Conservation (phyloP, 2,888 invertebrate genomes). For the Ochropacha duplaris region DNA sequence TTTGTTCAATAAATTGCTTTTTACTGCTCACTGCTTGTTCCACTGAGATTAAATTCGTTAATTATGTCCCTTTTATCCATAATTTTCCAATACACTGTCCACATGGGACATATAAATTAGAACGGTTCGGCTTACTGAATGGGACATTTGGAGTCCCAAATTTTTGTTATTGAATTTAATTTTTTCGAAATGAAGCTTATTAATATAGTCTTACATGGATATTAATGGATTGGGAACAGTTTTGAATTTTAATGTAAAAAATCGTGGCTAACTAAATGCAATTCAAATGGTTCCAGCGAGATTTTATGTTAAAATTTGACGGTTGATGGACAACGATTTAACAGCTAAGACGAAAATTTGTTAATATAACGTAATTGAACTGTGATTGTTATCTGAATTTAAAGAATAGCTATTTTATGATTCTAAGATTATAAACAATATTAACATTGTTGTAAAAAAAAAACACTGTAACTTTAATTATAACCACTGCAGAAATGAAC, state of each 20-base stretch:
- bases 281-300: too few species aligned
- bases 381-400: too few species aligned
- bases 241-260: neutral
- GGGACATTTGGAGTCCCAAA: neutral
- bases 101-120: neutral
- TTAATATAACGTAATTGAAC: too few species aligned
- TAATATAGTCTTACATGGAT: neutral
- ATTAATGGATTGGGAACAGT: neutral
- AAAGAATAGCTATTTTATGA: too few species aligned
- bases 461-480: too few species aligned
- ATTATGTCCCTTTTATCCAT: conserved; percentile 11
- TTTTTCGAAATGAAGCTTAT: neutral
- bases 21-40: conserved; percentile 20
- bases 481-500: too few species aligned
- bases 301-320: too few species aligned
- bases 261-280: neutral
- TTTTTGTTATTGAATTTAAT: neutral
- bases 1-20: conserved; percentile 20
- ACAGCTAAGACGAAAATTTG: too few species aligned
- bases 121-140: neutral
- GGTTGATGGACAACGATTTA: too few species aligned
- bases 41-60: conserved; percentile 20
- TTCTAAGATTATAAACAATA: too few species aligned
- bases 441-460: too few species aligned
- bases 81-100: neutral